Conservation (phyloP, 2,797 vertebrate species). For the Sparidentex hasta region DNA sequence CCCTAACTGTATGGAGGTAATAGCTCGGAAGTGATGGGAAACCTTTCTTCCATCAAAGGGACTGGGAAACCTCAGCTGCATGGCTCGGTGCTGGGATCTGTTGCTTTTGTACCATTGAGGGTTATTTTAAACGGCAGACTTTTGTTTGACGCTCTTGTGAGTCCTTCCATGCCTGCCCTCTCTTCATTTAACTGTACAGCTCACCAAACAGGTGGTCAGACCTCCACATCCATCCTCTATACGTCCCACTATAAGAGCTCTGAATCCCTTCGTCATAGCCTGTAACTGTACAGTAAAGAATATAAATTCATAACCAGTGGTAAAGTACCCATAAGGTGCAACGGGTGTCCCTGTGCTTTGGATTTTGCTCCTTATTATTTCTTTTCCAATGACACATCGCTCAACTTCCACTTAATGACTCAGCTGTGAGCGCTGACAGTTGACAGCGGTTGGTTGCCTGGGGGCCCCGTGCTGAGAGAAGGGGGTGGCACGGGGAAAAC, state of each 20-base stretch:
- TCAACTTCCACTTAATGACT: constrained; percentile 78
- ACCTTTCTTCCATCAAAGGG: constrained; percentile 80
- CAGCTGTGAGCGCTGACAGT: constrained; percentile 71
- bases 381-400: constrained; percentile 68
- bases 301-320: constrained; percentile 31
- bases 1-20: constrained; percentile 86
- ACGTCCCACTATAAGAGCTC: constrained; percentile 3
- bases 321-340: constrained; percentile 42
- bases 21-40: constrained; percentile 86
- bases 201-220: constrained; percentile 31
- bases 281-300: constrained; percentile 23
- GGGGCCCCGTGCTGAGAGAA: constrained; percentile 59
- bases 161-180: constrained; percentile 22
- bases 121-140: constrained; percentile 60
- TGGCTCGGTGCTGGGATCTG: constrained; percentile 62
- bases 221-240: constrained; percentile 8
- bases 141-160: constrained; percentile 47
- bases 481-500: constrained; percentile 58
- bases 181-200: constrained; percentile 30
- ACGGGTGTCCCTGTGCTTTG: constrained; percentile 49
- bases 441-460: constrained; percentile 72
- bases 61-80: constrained; percentile 63
- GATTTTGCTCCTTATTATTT: constrained; percentile 74
- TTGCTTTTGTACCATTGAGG: constrained; percentile 48
- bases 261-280: constrained; percentile 33